phyloP scores from a whole-genome alignment of 2,888 invertebrate genomes.

The Gymnocheta viridis region DNA sequence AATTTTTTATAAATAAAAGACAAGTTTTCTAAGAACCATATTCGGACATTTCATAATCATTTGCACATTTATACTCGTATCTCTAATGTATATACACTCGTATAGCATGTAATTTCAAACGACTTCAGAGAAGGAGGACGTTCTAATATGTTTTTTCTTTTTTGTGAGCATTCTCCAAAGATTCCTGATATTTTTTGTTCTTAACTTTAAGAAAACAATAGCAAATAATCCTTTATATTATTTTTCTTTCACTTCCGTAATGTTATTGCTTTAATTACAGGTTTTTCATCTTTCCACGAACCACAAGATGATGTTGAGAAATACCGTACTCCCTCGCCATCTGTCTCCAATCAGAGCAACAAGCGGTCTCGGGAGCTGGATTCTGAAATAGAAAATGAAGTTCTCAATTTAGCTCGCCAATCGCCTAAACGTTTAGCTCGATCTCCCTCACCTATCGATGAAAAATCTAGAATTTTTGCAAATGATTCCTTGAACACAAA shows the following conservation, averaged over 20 bases:
- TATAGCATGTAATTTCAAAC: no score
- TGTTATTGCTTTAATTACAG: slow-evolving; percentile 74
- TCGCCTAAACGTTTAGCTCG: slow-evolving; percentile 73
- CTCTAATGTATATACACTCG: no score
- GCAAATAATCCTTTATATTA: not conserved
- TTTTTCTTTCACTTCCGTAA: not conserved
- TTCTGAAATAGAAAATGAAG: slow-evolving; percentile 74
- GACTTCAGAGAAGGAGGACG: no score
- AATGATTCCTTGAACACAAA: slow-evolving; percentile 50
- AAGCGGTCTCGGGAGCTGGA: slow-evolving; percentile 75
- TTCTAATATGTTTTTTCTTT: no score
- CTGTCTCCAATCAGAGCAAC: slow-evolving; percentile 76
- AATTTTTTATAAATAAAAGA: no score
- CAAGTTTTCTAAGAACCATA: no score
- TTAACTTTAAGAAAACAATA: no score
- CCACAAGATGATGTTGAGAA: slow-evolving; percentile 61
- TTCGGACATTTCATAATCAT: no score
- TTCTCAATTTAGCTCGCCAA: slow-evolving; percentile 76
- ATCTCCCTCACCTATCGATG: slow-evolving; percentile 54
- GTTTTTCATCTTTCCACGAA: slow-evolving; percentile 75
- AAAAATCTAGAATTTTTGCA: slow-evolving; percentile 20
- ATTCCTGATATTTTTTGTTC: not conserved
- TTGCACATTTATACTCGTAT: no score
- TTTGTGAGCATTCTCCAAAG: no score
- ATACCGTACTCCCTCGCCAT: slow-evolving; percentile 72